Evolutionary conservation across 1,140 invertebrate species (phyloP).

Genomic region (Tenebrio molitor): DNA sequence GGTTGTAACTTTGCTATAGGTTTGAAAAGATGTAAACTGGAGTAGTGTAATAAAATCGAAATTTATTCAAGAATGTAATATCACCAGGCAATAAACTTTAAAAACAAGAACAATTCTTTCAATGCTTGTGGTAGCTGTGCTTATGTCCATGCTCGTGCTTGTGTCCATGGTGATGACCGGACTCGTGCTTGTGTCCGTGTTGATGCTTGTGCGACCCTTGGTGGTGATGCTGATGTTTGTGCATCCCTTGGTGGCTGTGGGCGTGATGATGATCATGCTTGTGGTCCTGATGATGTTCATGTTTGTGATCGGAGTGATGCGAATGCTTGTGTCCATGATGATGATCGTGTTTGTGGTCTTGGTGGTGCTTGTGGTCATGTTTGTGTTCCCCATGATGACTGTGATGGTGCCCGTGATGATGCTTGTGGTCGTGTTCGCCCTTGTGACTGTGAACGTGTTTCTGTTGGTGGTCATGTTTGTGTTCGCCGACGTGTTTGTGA

Average conservation of each 20-base stretch:
- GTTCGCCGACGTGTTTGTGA: slow-evolving; percentile 49
- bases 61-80: slow-evolving; percentile 10
- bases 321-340: slow-evolving; percentile 47
- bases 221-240: slow-evolving; percentile 50
- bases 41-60: slow-evolving; percentile 15
- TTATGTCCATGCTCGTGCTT: slow-evolving; percentile 46
- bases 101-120: not conserved
- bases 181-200: slow-evolving; percentile 43
- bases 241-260: slow-evolving; percentile 42
- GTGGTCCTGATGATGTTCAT: slow-evolving; percentile 50
- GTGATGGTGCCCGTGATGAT: slow-evolving; percentile 49
- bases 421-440: slow-evolving; percentile 47
- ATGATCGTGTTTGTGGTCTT: slow-evolving; percentile 35
- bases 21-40: too few relatives aligned
- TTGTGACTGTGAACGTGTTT: slow-evolving; percentile 45
- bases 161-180: slow-evolving; percentile 21
- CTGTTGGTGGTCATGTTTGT: slow-evolving; percentile 48
- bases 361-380: slow-evolving; percentile 48
- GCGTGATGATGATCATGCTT: slow-evolving; percentile 51
- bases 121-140: slow-evolving; percentile 40
- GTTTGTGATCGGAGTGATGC: slow-evolving; percentile 47
- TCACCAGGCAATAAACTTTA: slow-evolving; percentile 11
- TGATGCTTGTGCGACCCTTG: slow-evolving; percentile 40
- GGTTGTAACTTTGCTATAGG: too few relatives aligned
- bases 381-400: slow-evolving; percentile 49